A percentile compares a stretch with the other conserved stretches of the same genome.
Evolutionary conservation across 2,797 vertebrate species (phyloP).

Genomic region (Oophaga sylvatica): DNA sequence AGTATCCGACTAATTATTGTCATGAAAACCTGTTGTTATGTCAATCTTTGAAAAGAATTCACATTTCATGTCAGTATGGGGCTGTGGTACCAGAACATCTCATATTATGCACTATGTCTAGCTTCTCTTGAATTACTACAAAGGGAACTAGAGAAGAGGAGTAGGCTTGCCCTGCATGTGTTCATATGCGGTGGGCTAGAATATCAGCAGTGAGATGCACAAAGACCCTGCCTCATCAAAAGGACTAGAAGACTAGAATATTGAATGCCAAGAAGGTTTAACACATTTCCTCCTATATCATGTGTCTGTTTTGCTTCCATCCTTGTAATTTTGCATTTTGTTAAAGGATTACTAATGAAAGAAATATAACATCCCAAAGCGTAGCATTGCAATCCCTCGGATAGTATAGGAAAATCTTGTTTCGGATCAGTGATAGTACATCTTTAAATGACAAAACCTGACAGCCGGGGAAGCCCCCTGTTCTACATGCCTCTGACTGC

Average conservation of each 20-base stretch:
- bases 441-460: slow-evolving; percentile 33
- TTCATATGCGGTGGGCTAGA: neutral
- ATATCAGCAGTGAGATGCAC: neutral
- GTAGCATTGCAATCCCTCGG: neutral
- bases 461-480: slow-evolving; percentile 24
- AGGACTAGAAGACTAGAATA: neutral
- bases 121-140: slow-evolving; percentile 15
- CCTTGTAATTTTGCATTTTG: neutral
- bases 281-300: too few species aligned
- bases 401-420: neutral
- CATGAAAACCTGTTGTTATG: slow-evolving; percentile 20
- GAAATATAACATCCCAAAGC: neutral
- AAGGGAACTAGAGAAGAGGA: neutral
- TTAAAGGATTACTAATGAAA: neutral
- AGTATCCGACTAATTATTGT: slow-evolving; percentile 63
- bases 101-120: neutral
- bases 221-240: neutral
- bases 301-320: neutral
- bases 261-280: neutral
- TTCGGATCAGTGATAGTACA: slow-evolving; percentile 2
- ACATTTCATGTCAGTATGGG: neutral
- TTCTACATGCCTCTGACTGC: neutral
- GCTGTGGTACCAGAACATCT: neutral
- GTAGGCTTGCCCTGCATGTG: neutral
- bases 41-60: neutral